A percentile compares a stretch with the other conserved stretches of the same genome.
Evolutionary conservation across 92 coral and sea anemone species (phyloP).

Genomic region (Actinostola sp.): DNA sequence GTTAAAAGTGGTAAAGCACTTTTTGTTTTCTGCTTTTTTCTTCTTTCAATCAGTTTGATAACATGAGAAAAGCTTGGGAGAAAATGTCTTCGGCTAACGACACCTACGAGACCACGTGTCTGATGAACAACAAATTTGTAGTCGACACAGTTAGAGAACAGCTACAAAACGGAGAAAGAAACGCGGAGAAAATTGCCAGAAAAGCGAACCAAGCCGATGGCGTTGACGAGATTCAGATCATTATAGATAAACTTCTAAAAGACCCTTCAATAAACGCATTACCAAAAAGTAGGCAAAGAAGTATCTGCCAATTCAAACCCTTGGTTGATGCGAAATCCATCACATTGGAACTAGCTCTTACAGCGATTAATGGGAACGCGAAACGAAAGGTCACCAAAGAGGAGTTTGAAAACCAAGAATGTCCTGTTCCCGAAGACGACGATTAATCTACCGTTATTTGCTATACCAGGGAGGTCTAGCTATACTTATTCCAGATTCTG

Average conservation of each 20-base stretch:
- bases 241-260: neutral
- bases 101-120: neutral
- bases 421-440: no score
- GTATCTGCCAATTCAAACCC: neutral
- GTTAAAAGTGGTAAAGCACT: no score
- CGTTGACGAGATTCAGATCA: neutral
- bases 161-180: neutral
- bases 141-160: neutral
- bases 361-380: no score
- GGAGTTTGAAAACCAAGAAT: no score
- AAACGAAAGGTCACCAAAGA: no score
- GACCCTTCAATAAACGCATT: neutral
- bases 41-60: neutral
- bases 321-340: neutral
- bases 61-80: neutral
- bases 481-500: no score
- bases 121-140: neutral
- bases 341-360: no score
- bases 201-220: constrained; percentile 3
- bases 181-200: constrained; percentile 2
- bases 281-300: neutral
- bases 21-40: no score
- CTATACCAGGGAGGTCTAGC: no score
- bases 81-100: neutral
- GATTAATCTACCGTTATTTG: no score